A percentile compares a stretch with the other conserved stretches of the same genome.
Conservation (phyloP, 2,888 invertebrate genomes). For the Anthophora plumipes region DNA sequence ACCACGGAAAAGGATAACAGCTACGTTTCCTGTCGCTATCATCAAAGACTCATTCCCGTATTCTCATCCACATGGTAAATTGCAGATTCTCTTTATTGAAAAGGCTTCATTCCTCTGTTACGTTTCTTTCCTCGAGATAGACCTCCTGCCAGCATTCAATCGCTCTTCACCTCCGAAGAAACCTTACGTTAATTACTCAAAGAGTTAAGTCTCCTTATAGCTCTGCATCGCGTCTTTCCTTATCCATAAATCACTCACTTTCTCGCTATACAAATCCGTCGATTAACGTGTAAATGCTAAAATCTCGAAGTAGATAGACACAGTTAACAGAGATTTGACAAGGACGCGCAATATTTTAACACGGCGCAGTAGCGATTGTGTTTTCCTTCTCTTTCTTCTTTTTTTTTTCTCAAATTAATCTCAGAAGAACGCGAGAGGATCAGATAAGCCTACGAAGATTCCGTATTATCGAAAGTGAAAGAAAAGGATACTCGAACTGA, state of each 20-base stretch:
- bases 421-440: background rate
- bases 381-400: no score
- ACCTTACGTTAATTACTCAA: slow-evolving; percentile 16
- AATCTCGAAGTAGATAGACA: background rate
- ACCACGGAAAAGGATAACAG: slow-evolving; percentile 53
- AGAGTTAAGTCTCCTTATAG: slow-evolving; percentile 28
- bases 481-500: no score
- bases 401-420: background rate
- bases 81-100: background rate
- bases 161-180: slow-evolving; percentile 28
- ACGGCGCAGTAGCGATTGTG: background rate
- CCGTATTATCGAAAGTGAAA: background rate
- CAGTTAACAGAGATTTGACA: background rate
- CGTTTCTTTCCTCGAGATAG: background rate
- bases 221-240: background rate
- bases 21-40: background rate
- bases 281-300: background rate
- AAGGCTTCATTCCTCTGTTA: slow-evolving; percentile 12
- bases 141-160: slow-evolving; percentile 11
- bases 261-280: background rate
- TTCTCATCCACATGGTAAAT: no score
- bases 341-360: background rate
- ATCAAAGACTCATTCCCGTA: background rate
- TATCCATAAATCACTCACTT: background rate
- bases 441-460: background rate